Base-by-base conservation (phyloP, 2,888 invertebrate genomes). In the Lasius platythorax region DNA sequence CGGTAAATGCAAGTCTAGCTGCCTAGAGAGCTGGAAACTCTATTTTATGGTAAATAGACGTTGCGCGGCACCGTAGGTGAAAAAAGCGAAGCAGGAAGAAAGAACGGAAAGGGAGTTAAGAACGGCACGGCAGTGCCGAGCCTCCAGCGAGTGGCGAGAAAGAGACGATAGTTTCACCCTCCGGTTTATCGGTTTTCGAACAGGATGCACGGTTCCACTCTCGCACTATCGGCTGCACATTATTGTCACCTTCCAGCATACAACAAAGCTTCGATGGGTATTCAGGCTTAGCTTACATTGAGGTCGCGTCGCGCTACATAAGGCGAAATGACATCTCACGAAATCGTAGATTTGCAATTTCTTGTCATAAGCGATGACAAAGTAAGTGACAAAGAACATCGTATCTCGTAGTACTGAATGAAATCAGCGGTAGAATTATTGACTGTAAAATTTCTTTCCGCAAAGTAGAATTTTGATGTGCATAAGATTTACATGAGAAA, bases 11-110 rank as follows among this genome's bases (percentile, higher is more conserved):
- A 83, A 67, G 73, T 74, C 83, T 75, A 70, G 84, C 70, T 79
- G 85, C 76, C 75, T 63, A 70, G 86, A 86, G 84, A 86, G 85
- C 85, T 89, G 87, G 91, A 90, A 91, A 91, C 91, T 91, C 91
- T 91, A 90, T 91, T 91, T 92, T 91, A 92, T 92, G 92, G 89
- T 91, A 89, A 92, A 90, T 87, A 90, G 87, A 88, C 86, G 85
- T 85, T 63, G 72, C 53, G 83, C 76, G 68, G 79, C 75, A 46
- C 28, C 73, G 79, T 79, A 70, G 83, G 76, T 87, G 87, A 85
- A 85, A 82, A 53, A 63, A 43, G 63, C 18, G 61, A 64, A 46
- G 58, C 66, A 46, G 33, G 56, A 81, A 66, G 84, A 67, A 82
- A 46, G 74, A 72, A 37, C 28, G 83, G 70, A 83, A 78, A 78